Evolutionary conservation across 2,888 invertebrate species (phyloP), one percentile per base, ranked within the genome.

Genomic region (Invenusta paracnida): DNA sequence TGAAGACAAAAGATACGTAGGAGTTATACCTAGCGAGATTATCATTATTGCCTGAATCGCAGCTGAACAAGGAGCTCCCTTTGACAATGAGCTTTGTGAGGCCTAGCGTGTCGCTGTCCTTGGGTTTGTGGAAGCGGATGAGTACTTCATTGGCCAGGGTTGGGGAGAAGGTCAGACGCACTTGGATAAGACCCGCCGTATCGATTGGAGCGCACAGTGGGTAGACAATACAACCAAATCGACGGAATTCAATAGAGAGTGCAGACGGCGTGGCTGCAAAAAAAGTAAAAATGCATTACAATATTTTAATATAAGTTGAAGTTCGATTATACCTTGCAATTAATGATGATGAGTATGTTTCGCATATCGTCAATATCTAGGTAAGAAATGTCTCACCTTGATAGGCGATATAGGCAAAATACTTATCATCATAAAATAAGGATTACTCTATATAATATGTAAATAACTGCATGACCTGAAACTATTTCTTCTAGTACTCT

Each of bases 181-280:
- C 79, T 79, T 79, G 79, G 11, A 27, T 0, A 67, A 91, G 89
- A 84, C 96, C 96, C 87, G 95, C 95, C 0, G 96, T 96, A 88
- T 94, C 94, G 91, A 96, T 93, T 0, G 96, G 96, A 28, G 95
- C 94, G 88, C 95, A 95, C 30, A 96, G 94, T 0, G 96, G 96
- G 94, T 27, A 94, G 93, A 86, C 95, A n/a, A 79, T 25, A 5
- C 23, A n/a, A 2, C 79, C 94, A 91, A 96, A 95, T 0, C 95
- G 94, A 0, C 95, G 94, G 86, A 94, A 94, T 91, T 97, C 96
- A 87, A 96, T 92, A 13, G 95, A 95, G 28, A 96, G 95, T 0
- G 95, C 95, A 0, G 90, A 89, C 30, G 96, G 96, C 89, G 96
- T 96, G 0, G 96, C 95, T 94, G 91, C 25, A 90, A 89, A 83